phyloP scores from a whole-genome alignment of 2,797 vertebrate genomes.

The Sebastiscus albofasciatus region DNA sequence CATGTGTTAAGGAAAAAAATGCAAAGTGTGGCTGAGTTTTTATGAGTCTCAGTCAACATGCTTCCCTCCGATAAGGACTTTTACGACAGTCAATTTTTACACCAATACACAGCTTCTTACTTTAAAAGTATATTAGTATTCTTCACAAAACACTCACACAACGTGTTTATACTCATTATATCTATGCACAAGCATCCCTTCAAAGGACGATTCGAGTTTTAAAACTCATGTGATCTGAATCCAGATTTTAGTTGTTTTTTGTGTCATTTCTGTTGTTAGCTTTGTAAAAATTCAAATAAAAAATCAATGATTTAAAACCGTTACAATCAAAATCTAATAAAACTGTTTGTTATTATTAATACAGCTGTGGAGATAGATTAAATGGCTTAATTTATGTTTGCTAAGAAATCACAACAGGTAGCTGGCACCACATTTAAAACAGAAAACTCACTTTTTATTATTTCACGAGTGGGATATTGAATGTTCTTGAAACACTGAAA shows the following conservation, averaged over 20 bases:
- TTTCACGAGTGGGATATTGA: neutral
- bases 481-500: neutral
- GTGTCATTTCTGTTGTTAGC: neutral
- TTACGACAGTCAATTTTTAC: constrained; percentile 37
- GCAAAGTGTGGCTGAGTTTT: constrained; percentile 41
- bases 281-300: neutral
- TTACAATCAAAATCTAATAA: neutral
- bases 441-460: neutral
- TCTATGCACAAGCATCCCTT: neutral
- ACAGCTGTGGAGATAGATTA: neutral
- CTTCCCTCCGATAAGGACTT: constrained; percentile 68
- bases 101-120: neutral
- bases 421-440: neutral
- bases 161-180: neutral
- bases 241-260: neutral
- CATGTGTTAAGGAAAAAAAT: constrained; percentile 35
- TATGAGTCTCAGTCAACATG: constrained; percentile 57
- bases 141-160: neutral
- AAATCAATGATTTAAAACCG: neutral
- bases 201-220: neutral
- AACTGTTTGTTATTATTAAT: neutral
- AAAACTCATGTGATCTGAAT: neutral
- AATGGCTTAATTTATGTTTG: neutral
- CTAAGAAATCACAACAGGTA: neutral
- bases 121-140: neutral